Percentiles rank a stretch among this genome's conserved stretches.
phyloP scores from a whole-genome alignment of 2,888 invertebrate species.

The Zootermopsis nevadensis region DNA sequence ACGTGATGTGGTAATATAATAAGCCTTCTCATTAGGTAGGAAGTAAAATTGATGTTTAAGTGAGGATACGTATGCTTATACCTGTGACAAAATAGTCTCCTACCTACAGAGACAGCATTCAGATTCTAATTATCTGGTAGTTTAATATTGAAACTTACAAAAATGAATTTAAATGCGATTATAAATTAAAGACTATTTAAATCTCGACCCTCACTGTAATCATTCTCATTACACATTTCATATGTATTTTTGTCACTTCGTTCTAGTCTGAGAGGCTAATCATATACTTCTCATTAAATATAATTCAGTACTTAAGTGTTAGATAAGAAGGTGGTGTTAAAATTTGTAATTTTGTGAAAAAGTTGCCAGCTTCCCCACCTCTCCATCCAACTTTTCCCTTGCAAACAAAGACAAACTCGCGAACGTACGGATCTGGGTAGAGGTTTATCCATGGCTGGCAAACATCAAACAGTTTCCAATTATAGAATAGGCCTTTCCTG shows the following conservation, averaged over 20 bases:
- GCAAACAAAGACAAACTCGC: background rate
- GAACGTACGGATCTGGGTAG: background rate
- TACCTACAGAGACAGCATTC: too few relatives aligned
- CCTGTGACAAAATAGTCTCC: too few relatives aligned
- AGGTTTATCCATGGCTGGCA: slow-evolving; percentile 18
- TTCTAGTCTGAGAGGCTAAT: background rate
- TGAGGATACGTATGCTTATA: too few relatives aligned
- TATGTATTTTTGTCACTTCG: background rate
- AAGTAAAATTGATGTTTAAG: too few relatives aligned
- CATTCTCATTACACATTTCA: too few relatives aligned
- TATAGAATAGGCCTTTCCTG: background rate
- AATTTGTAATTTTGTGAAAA: background rate
- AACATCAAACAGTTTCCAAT: slow-evolving; percentile 25
- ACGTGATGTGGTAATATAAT: too few relatives aligned
- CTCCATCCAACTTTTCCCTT: background rate
- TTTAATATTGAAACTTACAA: too few relatives aligned
- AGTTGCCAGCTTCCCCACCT: background rate
- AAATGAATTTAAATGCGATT: too few relatives aligned
- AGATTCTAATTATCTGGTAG: too few relatives aligned
- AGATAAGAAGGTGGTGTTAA: background rate
- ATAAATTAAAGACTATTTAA: too few relatives aligned
- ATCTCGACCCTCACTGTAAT: too few relatives aligned
- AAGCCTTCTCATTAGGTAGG: too few relatives aligned
- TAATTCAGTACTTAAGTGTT: background rate
- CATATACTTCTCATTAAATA: background rate